Conservation (phyloP, 1,140 invertebrate genomes). For the Dendroctonus ponderosae region DNA sequence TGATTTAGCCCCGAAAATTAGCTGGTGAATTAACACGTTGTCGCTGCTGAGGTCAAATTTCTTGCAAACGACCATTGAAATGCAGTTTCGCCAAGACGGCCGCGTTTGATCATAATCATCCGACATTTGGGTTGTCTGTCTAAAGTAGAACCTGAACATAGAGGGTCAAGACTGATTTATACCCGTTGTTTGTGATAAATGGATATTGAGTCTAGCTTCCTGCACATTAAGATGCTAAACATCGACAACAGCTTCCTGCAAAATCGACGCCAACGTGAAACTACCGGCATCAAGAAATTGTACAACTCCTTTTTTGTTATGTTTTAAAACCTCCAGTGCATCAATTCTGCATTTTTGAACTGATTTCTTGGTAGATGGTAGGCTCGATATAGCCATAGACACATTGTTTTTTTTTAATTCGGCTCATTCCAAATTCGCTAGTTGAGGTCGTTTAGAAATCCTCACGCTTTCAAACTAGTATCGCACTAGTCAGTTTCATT, state of each 20-base stretch:
- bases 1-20: neutral
- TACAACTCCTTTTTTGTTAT: constrained; percentile 83
- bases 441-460: no score
- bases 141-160: constrained; percentile 27
- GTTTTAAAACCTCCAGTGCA: constrained; percentile 59
- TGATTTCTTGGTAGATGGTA: neutral
- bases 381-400: no score
- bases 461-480: no score
- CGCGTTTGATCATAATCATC: constrained; percentile 15
- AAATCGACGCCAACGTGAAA: constrained; percentile 75
- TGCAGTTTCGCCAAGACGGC: constrained; percentile 47
- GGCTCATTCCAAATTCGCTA: no score
- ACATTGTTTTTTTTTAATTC: neutral
- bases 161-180: constrained; percentile 29
- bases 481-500: neutral
- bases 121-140: constrained; percentile 27
- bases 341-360: neutral
- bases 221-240: constrained; percentile 56
- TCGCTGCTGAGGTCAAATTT: neutral
- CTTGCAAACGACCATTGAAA: neutral
- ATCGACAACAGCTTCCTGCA: constrained; percentile 70
- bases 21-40: constrained; percentile 3
- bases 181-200: constrained; percentile 42
- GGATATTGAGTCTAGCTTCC: constrained; percentile 48
- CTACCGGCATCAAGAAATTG: constrained; percentile 78